Percentiles rank a stretch among this genome's conserved stretches.
These are phyloP conservation scores for Zonitis immaculata DNA, from an alignment of 2,888 invertebrate genomes.

Conservation along the genomic window DNA sequence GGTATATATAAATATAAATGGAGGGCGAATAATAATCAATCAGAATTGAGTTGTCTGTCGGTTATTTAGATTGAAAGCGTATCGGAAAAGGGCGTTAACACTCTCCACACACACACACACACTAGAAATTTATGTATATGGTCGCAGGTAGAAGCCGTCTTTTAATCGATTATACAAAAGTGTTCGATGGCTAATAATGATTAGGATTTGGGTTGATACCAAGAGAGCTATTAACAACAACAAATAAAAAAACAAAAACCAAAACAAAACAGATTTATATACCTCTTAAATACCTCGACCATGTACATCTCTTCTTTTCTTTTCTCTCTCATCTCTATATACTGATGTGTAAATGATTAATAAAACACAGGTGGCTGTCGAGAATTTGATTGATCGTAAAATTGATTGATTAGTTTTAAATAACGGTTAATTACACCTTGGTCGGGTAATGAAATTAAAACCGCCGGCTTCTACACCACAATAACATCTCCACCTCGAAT, in stretches of 20 bases:
- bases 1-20: no score
- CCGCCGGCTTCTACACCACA: neutral
- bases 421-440: conserved; percentile 31
- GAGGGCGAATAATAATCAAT: no score
- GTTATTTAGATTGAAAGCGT: conserved; percentile 5
- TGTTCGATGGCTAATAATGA: conserved; percentile 41
- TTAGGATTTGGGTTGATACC: conserved; percentile 21
- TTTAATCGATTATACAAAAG: conserved; percentile 41
- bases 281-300: neutral
- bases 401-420: conserved; percentile 37
- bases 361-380: conserved; percentile 30
- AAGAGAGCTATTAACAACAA: conserved; percentile 21
- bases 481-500: neutral
- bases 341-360: conserved; percentile 18
- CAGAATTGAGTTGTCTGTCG: conserved; percentile 1
- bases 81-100: conserved; percentile 19
- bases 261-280: neutral
- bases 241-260: neutral
- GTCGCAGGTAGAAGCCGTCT: conserved; percentile 32
- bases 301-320: neutral
- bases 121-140: no score
- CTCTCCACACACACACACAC: neutral
- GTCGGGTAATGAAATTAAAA: conserved; percentile 31
- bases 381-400: conserved; percentile 35
- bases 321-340: no score